Conservation (phyloP, 2,113 vertebrate species). For the Heterochromis multidens region DNA sequence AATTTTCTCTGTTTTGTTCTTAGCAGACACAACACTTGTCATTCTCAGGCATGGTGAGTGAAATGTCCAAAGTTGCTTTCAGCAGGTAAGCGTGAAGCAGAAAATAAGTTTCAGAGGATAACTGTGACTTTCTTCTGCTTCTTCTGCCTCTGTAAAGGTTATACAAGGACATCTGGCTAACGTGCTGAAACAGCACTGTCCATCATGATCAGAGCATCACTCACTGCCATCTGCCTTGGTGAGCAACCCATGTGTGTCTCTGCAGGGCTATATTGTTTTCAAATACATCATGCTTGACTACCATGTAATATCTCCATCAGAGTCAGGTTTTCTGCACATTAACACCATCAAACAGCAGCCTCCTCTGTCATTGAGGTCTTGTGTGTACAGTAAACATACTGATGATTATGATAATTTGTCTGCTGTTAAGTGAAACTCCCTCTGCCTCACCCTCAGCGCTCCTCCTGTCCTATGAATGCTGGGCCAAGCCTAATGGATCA, state of each 20-base stretch:
- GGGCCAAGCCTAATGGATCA: constrained; percentile 80
- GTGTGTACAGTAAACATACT: constrained; percentile 25
- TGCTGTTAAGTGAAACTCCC: constrained; percentile 32
- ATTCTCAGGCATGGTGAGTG: neutral
- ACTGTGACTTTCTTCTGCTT: constrained; percentile 7
- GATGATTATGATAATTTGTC: constrained; percentile 29
- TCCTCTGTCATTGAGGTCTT: neutral
- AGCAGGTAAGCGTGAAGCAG: neutral
- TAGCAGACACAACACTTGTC: neutral
- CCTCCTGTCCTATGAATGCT: constrained; percentile 74
- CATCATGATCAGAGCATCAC: constrained; percentile 63
- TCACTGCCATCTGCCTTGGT: constrained; percentile 62
- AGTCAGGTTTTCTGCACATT: neutral
- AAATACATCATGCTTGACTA: neutral
- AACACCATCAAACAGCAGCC: neutral
- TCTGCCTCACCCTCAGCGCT: constrained; percentile 73
- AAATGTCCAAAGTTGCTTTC: neutral
- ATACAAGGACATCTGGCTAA: constrained; percentile 37
- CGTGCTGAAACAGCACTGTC: constrained; percentile 18
- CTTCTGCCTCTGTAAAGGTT: constrained; percentile 13
- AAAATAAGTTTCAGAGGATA: neutral
- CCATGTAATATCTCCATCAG: neutral
- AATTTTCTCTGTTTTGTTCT: constrained; percentile 9
- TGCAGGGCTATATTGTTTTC: neutral
- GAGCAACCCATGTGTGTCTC: constrained; percentile 17